Base-by-base conservation (phyloP, 2,888 invertebrate species). In the Diogma glabrata region DNA sequence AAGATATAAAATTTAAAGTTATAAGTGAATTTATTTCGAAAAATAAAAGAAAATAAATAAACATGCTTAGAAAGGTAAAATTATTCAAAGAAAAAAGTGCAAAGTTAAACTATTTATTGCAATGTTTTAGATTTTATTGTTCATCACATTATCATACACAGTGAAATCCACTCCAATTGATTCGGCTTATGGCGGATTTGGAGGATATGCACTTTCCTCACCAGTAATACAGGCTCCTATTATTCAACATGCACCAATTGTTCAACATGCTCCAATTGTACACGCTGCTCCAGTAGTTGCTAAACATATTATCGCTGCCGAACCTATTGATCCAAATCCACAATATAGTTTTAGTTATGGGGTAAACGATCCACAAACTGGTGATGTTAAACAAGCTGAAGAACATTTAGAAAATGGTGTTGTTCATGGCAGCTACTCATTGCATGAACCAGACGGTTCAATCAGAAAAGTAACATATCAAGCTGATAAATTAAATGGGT, bases 401-500 rank as follows among this genome's bases (percentile, higher is more conserved):
- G 75, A 77, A 60, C 60, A 71, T 26, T 72, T 81, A 8, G 75
- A 73, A 23, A 79, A 81, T 4, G 80, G 79, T 58, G 76, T 80
- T 3, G 80, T 81, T 10, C 79, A 80, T 59, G 81, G 80, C 6
- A 76, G 72, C 53, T 81, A 81, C 65, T 78, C 78, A 3, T 64
- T 81, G 5, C 72, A 76, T 2, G 81, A 81, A 58, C 78, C 81
- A 1, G 81, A 81, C 60, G 81, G 81, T 57, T 75, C 78, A 1
- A 70, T 79, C 50, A 75, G 73, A 46, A 72, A 75, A 55, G 81
- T 81, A 4, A 78, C 79, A 58, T 81, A 81, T 65, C 78, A 78
- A 9, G 79, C 80, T 7, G 80, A 80, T 61, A 76, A 79, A n/a
- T 70, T 75, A 53, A 79, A 79, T 60, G 80, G 80, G 4, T 81